A percentile compares a stretch with the other conserved stretches of the same genome.
Evolutionary conservation across 92 coral and sea anemone species (phyloP).

Genomic region (Heliopora coerulea): DNA sequence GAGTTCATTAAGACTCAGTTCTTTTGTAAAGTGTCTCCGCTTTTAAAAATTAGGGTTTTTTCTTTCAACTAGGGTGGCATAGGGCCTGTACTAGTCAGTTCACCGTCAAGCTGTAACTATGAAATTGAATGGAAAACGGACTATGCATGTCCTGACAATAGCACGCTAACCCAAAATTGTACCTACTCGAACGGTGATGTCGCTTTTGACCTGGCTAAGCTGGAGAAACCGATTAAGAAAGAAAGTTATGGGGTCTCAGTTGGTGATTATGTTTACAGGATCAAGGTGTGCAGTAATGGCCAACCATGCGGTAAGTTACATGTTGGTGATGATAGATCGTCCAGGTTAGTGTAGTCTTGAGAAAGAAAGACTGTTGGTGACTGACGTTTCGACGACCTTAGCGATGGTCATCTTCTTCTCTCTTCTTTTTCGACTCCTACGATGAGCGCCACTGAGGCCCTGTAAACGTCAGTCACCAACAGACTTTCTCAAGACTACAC

Average conservation of each 20-base stretch:
- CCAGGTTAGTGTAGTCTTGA: no score
- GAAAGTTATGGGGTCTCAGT: conserved; percentile 57
- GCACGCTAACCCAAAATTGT: conserved; percentile 59
- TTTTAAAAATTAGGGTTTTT: no score
- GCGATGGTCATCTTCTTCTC: no score
- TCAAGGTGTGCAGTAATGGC: conserved; percentile 81
- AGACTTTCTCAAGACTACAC: no score
- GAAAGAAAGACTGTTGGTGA: no score
- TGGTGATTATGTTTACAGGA: conserved; percentile 49
- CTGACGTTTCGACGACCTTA: no score
- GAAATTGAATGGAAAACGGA: conserved; percentile 91
- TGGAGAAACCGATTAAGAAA: conserved; percentile 44
- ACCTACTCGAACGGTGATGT: conserved; percentile 68
- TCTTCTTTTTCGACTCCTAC: no score
- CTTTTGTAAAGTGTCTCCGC: no score
- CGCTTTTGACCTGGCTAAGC: conserved; percentile 71
- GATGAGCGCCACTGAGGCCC: no score
- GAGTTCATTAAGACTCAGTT: no score
- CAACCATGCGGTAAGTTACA: conserved; percentile 55
- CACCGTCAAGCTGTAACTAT: conserved; percentile 58
- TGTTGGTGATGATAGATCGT: no score
- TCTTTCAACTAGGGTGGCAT: conserved; percentile 82
- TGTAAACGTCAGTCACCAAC: no score
- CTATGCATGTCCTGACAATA: conserved; percentile 73
- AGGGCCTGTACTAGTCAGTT: conserved; percentile 68